Evolutionary conservation across 2,797 vertebrate species (phyloP).

Genomic region (Tapera naevia): DNA sequence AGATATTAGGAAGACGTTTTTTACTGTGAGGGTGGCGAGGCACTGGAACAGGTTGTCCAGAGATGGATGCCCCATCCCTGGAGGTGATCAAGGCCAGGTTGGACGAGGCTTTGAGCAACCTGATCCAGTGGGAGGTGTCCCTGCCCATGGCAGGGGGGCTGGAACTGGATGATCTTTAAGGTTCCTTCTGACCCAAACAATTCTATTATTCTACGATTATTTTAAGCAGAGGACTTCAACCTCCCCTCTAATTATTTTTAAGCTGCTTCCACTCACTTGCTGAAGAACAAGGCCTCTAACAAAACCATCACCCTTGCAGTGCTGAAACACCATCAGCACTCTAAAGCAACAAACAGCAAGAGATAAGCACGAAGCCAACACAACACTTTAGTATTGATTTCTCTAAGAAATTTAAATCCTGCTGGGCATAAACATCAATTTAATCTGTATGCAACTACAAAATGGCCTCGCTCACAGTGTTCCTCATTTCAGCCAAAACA

Average conservation of each 20-base stretch:
- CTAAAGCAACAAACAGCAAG: conserved; percentile 35
- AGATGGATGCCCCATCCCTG: no score
- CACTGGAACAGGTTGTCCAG: no score
- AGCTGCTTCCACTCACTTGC: neutral
- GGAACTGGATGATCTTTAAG: no score
- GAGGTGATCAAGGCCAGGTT: no score
- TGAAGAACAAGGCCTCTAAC: neutral
- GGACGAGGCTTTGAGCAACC: no score
- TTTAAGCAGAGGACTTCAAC: neutral
- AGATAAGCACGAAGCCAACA: conserved; percentile 54
- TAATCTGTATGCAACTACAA: conserved; percentile 68
- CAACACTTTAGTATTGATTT: conserved; percentile 68
- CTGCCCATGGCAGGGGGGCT: no score
- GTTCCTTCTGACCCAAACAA: no score
- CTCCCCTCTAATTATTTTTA: neutral
- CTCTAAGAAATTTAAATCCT: conserved; percentile 67
- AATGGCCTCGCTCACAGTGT: conserved; percentile 21
- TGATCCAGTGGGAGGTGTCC: no score
- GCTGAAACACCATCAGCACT: conserved; percentile 37
- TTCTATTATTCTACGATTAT: no score
- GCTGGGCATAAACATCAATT: conserved; percentile 62
- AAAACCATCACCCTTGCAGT: neutral
- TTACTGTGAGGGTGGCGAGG: no score
- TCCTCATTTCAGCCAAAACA: conserved; percentile 45
- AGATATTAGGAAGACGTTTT: no score